These are phyloP conservation scores for Orthosia incerta DNA, from an alignment of 2,888 invertebrate species.

Conservation along the genomic window DNA sequence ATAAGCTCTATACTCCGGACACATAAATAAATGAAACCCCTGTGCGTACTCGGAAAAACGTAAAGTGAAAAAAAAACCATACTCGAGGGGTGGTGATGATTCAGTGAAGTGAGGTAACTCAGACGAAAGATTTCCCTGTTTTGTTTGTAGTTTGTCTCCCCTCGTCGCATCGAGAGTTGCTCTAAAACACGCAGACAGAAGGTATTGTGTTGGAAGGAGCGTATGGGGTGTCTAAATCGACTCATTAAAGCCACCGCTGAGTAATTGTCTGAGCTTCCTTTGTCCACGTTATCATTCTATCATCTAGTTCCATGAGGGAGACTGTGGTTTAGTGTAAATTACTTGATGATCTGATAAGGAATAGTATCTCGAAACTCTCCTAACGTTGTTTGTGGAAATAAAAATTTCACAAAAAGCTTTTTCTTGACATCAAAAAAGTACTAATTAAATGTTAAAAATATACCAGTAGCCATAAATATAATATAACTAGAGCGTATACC, in stretches of 20 bases:
- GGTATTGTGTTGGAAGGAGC: conserved; percentile 80
- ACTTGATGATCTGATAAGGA: conserved; percentile 34
- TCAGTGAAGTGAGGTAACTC: conserved; percentile 78
- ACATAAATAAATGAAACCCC: conserved; percentile 25
- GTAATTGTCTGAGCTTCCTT: conserved; percentile 80
- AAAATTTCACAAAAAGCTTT: background rate
- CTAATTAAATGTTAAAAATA: conserved; percentile 19
- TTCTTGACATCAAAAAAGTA: background rate
- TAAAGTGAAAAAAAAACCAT: conserved; percentile 49
- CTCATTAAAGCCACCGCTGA: conserved; percentile 80
- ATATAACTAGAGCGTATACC: conserved; percentile 23
- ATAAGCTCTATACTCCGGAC: background rate
- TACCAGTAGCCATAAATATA: conserved; percentile 4
- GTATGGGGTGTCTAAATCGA: conserved; percentile 83
- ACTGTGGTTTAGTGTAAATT: conserved; percentile 46
- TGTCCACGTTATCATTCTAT: conserved; percentile 73
- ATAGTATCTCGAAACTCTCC: background rate
- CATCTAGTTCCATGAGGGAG: conserved; percentile 72
- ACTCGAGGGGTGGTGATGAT: conserved; percentile 63
- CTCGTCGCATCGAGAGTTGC: conserved; percentile 79
- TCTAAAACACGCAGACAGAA: conserved; percentile 77
- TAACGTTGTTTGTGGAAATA: background rate
- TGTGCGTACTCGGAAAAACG: conserved; percentile 23
- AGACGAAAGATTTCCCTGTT: conserved; percentile 84
- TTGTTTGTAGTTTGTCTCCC: conserved; percentile 84